Evolutionary conservation across 2,113 vertebrate species (phyloP), one percentile per base, ranked within the genome.

Genomic region (Ardeotis arabs): DNA sequence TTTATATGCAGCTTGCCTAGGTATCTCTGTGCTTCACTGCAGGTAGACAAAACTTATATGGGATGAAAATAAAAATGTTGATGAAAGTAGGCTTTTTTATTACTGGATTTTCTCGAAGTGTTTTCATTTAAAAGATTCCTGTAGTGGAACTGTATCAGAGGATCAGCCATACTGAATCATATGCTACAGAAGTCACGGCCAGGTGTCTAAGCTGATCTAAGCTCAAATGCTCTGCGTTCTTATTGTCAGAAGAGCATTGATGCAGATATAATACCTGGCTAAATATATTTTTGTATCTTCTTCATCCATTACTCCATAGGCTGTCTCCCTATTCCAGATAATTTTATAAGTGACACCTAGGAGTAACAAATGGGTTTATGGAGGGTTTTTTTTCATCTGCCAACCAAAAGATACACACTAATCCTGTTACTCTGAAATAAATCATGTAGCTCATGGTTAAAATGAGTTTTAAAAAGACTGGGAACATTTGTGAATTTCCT

Each of bases 11-110:
- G 7, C 18, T 80, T 68, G 4, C 18, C 39, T 3, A 5, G 16
- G 12, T 50, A 24, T 31, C 7, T 75, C 41, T 60, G 2, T 28
- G 22, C 31, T 49, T 81, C 17, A 19, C 6, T 44, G 37, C 12
- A 70, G n/a, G 11, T 1, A 86, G 31, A 14, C 9, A 55, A 70
- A 55, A 0, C 7, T 76, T n/a, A 29, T 2, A 14, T 0, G 0
- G 11, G 15, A 18, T 31, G 37, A 52, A 75, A 73, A n/a, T 8
- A 45, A 80, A 50, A 69, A 11, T 6, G 9, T 35, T 59, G 20
- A 60, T 31, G 35, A 28, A 87, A 52, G 2, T 9, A 41, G 12
- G 9, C 11, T 63, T 85, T 93, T 63, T n/a, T 9, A 13, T 50
- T 41, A 37, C 12, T 39, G 12, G 2, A 64, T 95, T 88, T 20